Conservation (phyloP, 1,140 invertebrate species). For the Coelopa frigida region DNA sequence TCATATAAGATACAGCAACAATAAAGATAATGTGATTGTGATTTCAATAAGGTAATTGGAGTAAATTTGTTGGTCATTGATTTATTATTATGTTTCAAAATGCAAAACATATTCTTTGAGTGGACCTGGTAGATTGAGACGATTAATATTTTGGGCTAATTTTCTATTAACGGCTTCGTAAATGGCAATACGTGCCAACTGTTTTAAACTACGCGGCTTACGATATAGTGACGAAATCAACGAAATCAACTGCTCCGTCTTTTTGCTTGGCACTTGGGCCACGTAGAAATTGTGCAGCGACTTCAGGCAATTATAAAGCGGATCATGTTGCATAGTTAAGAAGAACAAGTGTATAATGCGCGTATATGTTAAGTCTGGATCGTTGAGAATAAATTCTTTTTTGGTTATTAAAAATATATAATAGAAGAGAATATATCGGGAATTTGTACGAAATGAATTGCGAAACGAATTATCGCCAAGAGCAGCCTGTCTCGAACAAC, state of each 20-base stretch:
- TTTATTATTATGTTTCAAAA: too few relatives aligned
- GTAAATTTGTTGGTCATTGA: too few relatives aligned
- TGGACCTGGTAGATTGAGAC: slow-evolving; percentile 57
- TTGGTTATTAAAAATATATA: slow-evolving; percentile 60
- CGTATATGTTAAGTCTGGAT: slow-evolving; percentile 55
- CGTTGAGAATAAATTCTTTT: slow-evolving; percentile 60
- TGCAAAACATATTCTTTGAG: slow-evolving; percentile 64
- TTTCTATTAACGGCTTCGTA: slow-evolving; percentile 55
- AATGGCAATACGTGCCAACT: slow-evolving; percentile 58
- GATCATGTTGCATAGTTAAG: slow-evolving; percentile 59
- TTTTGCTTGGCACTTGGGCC: slow-evolving; percentile 57
- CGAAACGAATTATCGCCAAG: slow-evolving; percentile 41
- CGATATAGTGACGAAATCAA: slow-evolving; percentile 56
- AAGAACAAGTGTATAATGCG: slow-evolving; percentile 61
- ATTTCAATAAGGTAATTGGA: too few relatives aligned
- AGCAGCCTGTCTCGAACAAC: background rate
- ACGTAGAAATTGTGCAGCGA: slow-evolving; percentile 58
- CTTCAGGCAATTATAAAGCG: slow-evolving; percentile 56
- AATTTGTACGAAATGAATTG: slow-evolving; percentile 55
- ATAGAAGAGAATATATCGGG: slow-evolving; percentile 58
- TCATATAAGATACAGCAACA: too few relatives aligned
- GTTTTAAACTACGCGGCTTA: slow-evolving; percentile 57
- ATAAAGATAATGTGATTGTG: too few relatives aligned
- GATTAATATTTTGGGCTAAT: slow-evolving; percentile 56
- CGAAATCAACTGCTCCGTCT: slow-evolving; percentile 53